Evolutionary conservation across 2,888 invertebrate species (phyloP), one percentile per base, ranked within the genome.

Genomic region (Megaustenia siamemsis): DNA sequence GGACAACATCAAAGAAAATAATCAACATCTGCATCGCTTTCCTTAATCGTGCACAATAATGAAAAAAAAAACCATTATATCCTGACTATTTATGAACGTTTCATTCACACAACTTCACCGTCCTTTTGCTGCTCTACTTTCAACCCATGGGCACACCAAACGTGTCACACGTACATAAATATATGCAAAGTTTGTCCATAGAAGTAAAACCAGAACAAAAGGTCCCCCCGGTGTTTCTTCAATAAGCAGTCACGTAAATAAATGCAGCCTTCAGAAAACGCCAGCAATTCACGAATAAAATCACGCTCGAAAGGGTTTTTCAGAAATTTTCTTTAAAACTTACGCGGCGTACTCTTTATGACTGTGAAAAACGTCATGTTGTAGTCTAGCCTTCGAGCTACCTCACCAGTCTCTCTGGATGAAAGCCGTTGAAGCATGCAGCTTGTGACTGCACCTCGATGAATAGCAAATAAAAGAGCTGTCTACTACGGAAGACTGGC

Each of bases 381-480:
- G 2, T 3, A n/a, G 73, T 77, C 18, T 38, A 21, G 1, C 60
- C 15, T 6, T 38, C 38, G 18, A 10, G 38, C 38, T 40, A 40
- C 38, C 2, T 10, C 60, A 38, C 56, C 77, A 24, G 21, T 32
- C 24, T 28, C 28, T 2, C 10, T 73, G 32, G n/a, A 49, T 60
- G 35, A 60, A 38, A 38, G 56, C 40, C 60, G 56, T n/a, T 77
- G 60, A 40, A 77, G 56, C 60, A 60, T 77, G 77, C n/a, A 38
- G 77, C 77, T 77, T 40, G 40, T 60, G 56, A 8, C 77, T 38
- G 77, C 56, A 60, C 77, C 56, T 77, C 77, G 10, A 38, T 77
- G 38, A 60, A 77, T 56, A 38, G 60, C 56, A 56, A 40, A 77
- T 77, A 77, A 77, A 60, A 76, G n/a, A 56, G 77, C 38, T 60